Evolutionary conservation across 2,113 vertebrate genomes (phyloP).

Genomic region (Gopherus flavomarginatus): DNA sequence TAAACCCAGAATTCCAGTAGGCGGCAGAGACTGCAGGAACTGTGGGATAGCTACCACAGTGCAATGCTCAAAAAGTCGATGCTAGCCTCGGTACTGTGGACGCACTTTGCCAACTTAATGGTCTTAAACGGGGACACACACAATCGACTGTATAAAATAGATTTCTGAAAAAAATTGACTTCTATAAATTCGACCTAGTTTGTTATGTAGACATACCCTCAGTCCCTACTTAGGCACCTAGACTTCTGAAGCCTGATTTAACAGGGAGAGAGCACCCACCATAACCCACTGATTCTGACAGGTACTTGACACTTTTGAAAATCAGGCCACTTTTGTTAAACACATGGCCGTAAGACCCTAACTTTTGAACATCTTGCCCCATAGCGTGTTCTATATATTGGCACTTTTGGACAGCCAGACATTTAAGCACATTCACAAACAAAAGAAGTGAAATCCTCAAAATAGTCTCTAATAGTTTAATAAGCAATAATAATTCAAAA

Average conservation of each 20-base stretch:
- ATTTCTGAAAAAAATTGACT: no score
- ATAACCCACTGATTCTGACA: rapidly evolving
- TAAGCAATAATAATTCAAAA: neutral
- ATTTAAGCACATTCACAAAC: neutral
- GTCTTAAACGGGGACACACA: no score
- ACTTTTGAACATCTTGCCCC: neutral
- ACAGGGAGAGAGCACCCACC: neutral
- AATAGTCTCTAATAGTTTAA: neutral
- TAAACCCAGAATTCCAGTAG: neutral
- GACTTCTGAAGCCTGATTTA: neutral
- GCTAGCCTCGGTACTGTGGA: no score
- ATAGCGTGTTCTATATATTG: neutral
- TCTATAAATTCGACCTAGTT: no score
- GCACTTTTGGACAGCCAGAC: neutral
- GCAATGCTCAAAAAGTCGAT: no score
- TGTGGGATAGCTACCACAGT: no score
- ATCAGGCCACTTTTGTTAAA: neutral
- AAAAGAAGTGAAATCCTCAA: neutral
- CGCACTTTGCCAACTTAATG: no score
- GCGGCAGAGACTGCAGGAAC: no score
- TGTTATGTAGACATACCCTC: neutral
- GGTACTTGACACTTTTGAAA: neutral
- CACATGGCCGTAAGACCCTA: neutral
- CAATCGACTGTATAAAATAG: no score
- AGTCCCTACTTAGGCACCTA: neutral